phyloP scores from a whole-genome alignment of 2,113 vertebrate species.

The Gallinago jamesoni region DNA sequence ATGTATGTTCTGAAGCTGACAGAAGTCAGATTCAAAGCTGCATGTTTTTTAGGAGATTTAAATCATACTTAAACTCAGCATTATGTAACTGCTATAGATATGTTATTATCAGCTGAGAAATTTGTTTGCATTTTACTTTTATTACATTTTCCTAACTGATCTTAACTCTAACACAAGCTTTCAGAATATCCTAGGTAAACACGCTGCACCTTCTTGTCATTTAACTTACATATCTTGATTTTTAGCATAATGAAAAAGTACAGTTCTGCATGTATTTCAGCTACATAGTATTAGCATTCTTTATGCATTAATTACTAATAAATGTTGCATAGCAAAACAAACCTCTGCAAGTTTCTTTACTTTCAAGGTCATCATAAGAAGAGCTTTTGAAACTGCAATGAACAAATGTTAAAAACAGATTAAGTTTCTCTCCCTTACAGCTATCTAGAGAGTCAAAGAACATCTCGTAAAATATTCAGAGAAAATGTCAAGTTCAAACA shows the following conservation, averaged over 20 bases:
- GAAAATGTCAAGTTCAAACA: conserved; percentile 44
- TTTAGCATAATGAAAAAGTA: conserved; percentile 32
- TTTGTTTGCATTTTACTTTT: conserved; percentile 13
- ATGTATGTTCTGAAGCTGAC: conserved; percentile 4
- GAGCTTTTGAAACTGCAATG: conserved; percentile 26
- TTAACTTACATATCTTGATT: conserved; percentile 3
- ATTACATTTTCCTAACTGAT: background rate
- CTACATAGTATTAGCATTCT: conserved; percentile 40
- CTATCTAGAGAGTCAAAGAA: conserved; percentile 26
- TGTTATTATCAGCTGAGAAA: background rate
- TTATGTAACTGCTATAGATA: conserved; percentile 31
- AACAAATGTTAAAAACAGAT: conserved; percentile 37
- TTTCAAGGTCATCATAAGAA: conserved; percentile 59
- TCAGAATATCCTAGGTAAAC: background rate
- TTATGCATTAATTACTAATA: conserved; percentile 51
- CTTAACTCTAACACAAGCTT: background rate
- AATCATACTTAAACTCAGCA: background rate
- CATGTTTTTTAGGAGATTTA: background rate
- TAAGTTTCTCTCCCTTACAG: conserved; percentile 9
- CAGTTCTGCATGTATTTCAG: conserved; percentile 3
- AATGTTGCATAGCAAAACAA: conserved; percentile 38
- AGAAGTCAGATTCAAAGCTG: conserved; percentile 16
- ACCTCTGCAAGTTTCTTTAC: conserved; percentile 14
- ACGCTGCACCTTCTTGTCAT: background rate
- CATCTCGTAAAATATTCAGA: conserved; percentile 3